Conservation (phyloP, 1,140 invertebrate genomes). For the Acromyrmex heyeri region DNA sequence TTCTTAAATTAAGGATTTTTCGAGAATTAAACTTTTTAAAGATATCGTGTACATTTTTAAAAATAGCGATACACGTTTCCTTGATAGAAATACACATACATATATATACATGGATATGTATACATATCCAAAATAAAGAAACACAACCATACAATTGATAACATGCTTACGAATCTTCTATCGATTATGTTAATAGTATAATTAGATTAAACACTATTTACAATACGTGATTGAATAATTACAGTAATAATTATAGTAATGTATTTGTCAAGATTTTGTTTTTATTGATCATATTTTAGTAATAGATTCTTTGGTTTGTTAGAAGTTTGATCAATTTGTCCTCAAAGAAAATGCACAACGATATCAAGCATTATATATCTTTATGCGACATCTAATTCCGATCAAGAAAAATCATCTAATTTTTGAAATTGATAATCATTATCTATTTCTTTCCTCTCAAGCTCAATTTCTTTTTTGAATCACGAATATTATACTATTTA, state of each 20-base stretch:
- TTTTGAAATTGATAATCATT: neutral
- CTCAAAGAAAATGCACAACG: neutral
- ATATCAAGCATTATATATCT: neutral
- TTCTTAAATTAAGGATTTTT: neutral
- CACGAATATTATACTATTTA: neutral
- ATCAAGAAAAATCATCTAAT: neutral
- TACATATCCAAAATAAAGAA: neutral
- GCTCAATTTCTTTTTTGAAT: neutral
- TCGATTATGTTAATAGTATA: neutral
- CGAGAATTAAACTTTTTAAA: neutral
- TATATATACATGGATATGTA: neutral
- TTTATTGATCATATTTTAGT: neutral
- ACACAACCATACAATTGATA: conserved; percentile 10
- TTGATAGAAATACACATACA: neutral
- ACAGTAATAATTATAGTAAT: neutral
- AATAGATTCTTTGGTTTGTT: conserved; percentile 3
- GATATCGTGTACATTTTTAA: conserved; percentile 1
- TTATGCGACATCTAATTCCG: neutral
- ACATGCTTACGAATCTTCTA: neutral
- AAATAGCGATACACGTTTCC: neutral
- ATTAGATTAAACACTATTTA: neutral
- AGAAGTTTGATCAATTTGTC: neutral
- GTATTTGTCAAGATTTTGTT: neutral
- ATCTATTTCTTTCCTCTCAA: conserved; percentile 5
- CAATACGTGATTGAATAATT: neutral